Evolutionary conservation across 2,888 invertebrate genomes (phyloP), one percentile per base, ranked within the genome.

Genomic region (Cordilura impudica): DNA sequence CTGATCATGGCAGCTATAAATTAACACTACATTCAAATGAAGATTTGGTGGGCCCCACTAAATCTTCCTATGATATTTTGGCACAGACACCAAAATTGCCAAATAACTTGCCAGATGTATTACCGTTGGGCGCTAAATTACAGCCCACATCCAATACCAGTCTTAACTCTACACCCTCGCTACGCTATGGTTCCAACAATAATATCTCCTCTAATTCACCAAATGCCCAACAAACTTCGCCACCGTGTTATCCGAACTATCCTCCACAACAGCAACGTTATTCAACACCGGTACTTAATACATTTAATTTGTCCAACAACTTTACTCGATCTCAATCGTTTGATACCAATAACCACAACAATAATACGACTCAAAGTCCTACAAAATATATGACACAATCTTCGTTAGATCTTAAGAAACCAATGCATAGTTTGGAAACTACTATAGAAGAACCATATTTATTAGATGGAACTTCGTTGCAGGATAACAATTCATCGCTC

Each of bases 1-100:
- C 93, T 77, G 94, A 94, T 87, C 93, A 93, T 85, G 95, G 95
- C 81, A 94, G 93, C 86, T 95, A 95, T 89, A 94, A 94, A 86
- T 90, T 94, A 54, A 94, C 94, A 16, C 92, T 94, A 90, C 94
- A 94, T 19, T 94, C 94, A 4, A 93, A 92, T 77, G 92, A 92
- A 69, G 89, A 90, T 80, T 84, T 87, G 81, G 88, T 89, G 60
- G 83, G 82, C 60, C 83, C 82, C 14, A 87, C 84, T 73, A 85
- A 87, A 75, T 45, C 74, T 80, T 67, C 66, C 39, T 85, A 88
- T 65, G 85, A 83, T 54, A 83, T 84, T 70, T 81, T 85, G 82
- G 76, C 77, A n/a, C 82, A 75, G 21, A 82, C 83, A 63, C 83
- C 85, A n/a, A 88, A 86, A 65, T 78, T 89, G 83, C 87, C 90